Evolutionary conservation across 2,797 vertebrate genomes (phyloP).

Genomic region (Channa striata): DNA sequence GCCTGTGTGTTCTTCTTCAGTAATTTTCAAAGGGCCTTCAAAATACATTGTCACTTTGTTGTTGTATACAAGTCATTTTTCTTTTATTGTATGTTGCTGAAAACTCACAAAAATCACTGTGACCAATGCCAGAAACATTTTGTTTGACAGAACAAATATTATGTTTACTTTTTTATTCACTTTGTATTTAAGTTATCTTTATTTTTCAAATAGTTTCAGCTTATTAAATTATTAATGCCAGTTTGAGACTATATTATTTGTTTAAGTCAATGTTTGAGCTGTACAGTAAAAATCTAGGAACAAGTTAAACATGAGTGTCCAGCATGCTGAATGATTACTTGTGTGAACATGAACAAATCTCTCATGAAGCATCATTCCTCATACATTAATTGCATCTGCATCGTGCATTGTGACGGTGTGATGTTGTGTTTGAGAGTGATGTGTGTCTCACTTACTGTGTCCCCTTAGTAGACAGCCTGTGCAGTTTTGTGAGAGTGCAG

Average conservation of each 20-base stretch:
- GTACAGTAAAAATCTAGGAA: slow-evolving; percentile 93
- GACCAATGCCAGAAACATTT: slow-evolving; percentile 87
- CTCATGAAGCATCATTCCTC: slow-evolving; percentile 77
- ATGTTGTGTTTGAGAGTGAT: slow-evolving; percentile 89
- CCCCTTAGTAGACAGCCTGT: slow-evolving; percentile 90
- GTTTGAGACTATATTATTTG: slow-evolving; percentile 89
- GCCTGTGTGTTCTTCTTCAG: slow-evolving; percentile 56
- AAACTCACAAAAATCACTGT: slow-evolving; percentile 97
- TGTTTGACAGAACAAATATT: slow-evolving; percentile 71
- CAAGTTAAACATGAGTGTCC: slow-evolving; percentile 88
- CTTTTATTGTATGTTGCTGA: slow-evolving; percentile 83
- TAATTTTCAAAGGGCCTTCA: slow-evolving; percentile 63
- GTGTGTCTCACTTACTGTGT: slow-evolving; percentile 89
- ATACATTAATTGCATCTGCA: slow-evolving; percentile 84
- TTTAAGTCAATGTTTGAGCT: slow-evolving; percentile 89
- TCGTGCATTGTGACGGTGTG: slow-evolving; percentile 87
- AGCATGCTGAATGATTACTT: slow-evolving; percentile 92
- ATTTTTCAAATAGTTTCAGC: slow-evolving; percentile 76
- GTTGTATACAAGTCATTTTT: slow-evolving; percentile 69
- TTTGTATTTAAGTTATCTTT: slow-evolving; percentile 76
- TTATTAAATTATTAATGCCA: slow-evolving; percentile 73
- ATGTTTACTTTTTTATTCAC: slow-evolving; percentile 75
- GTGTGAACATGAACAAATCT: slow-evolving; percentile 82
- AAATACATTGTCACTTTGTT: slow-evolving; percentile 70
- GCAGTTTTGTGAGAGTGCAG: slow-evolving; percentile 91